Conservation (phyloP, 2,113 vertebrate species). For the Lepidothrix coronata region DNA sequence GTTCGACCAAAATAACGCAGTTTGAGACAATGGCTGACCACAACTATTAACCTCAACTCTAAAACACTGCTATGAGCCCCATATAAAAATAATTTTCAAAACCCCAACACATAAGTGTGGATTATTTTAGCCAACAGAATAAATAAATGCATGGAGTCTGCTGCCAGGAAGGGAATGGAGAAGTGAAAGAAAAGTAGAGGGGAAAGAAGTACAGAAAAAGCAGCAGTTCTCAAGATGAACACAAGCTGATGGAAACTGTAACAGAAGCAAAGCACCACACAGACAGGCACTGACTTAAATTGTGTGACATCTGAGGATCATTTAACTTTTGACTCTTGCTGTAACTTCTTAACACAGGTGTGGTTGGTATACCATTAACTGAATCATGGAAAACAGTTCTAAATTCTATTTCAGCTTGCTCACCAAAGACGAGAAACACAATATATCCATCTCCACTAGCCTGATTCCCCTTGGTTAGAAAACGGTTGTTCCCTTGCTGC, state of each 20-base stretch:
- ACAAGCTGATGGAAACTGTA: not conserved
- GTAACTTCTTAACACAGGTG: not conserved
- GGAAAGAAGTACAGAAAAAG: not conserved
- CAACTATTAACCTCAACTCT: not conserved
- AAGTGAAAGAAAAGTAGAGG: not conserved
- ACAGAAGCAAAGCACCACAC: not conserved
- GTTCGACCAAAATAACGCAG: not conserved
- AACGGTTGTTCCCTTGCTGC: not conserved
- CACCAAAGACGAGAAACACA: not conserved
- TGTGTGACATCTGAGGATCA: not conserved
- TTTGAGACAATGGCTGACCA: not conserved
- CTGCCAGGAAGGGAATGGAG: not conserved
- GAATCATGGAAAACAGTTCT: not conserved
- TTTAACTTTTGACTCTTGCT: not conserved
- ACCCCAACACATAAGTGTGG: not conserved
- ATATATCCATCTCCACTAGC: not conserved
- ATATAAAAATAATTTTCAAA: not conserved
- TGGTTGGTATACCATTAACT: not conserved
- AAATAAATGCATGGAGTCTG: not conserved
- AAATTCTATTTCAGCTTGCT: not conserved
- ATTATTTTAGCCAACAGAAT: not conserved
- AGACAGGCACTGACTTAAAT: not conserved
- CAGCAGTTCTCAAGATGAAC: not conserved
- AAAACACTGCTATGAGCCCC: not conserved
- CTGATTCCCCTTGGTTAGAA: not conserved